Evolutionary conservation across 2,113 vertebrate genomes (phyloP).

Genomic region (Gymnobelideus leadbeateri): DNA sequence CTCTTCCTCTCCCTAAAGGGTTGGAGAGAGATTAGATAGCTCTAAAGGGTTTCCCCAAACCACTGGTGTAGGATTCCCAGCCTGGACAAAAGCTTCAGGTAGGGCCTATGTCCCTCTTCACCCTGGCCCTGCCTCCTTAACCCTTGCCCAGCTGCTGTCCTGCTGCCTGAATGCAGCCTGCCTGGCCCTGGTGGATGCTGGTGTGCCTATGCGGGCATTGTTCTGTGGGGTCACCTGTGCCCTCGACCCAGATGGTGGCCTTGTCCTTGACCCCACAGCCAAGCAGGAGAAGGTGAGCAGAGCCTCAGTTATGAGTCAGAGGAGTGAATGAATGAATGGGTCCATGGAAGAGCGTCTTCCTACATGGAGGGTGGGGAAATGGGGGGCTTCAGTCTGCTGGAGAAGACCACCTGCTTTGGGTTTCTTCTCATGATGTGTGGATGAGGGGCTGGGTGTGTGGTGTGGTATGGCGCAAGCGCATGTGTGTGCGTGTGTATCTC

Average conservation of each 20-base stretch:
- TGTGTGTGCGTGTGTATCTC: too few relatives aligned
- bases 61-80: too few relatives aligned
- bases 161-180: slow-evolving; percentile 92
- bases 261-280: slow-evolving; percentile 89
- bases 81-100: not conserved
- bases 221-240: slow-evolving; percentile 94
- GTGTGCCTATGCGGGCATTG: slow-evolving; percentile 90
- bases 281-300: slow-evolving; percentile 91
- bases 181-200: slow-evolving; percentile 93
- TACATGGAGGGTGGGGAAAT: not conserved
- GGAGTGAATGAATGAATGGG: not conserved
- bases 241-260: slow-evolving; percentile 84
- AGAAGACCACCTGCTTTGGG: not conserved
- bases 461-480: too few relatives aligned
- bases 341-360: accelerated
- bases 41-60: not conserved
- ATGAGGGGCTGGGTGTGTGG: not conserved
- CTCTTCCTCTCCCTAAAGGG: not conserved
- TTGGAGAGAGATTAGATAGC: not conserved
- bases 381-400: too few relatives aligned
- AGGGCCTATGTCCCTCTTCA: not conserved
- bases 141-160: slow-evolving; percentile 86
- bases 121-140: not conserved
- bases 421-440: not conserved
- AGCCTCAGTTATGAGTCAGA: too few relatives aligned